Conservation (phyloP, 2,797 vertebrate species). For the Cirrhinus molitorella region DNA sequence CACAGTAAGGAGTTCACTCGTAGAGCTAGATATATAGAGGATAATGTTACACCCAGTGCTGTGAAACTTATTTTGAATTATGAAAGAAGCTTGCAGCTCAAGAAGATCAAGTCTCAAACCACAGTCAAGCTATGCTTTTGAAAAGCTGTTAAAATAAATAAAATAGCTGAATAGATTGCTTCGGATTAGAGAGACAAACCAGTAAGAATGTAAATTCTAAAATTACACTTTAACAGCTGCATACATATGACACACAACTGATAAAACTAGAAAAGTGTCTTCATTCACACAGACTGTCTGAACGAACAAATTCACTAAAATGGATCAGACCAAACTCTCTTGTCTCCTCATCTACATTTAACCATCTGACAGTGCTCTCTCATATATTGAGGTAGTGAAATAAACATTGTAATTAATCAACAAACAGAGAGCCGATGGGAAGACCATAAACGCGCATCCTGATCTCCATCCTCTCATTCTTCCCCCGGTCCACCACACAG, state of each 20-base stretch:
- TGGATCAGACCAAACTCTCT: too few species aligned
- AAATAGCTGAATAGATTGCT: neutral
- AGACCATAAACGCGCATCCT: constrained; percentile 58
- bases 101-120: constrained; percentile 9
- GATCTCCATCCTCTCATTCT: constrained; percentile 75
- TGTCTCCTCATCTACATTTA: neutral
- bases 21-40: neutral
- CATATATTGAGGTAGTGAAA: constrained; percentile 40
- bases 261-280: neutral
- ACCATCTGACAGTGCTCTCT: constrained; percentile 17
- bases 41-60: constrained; percentile 3
- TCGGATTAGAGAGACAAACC: neutral
- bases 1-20: constrained; percentile 15
- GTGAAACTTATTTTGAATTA: neutral
- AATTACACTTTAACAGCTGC: neutral
- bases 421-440: constrained; percentile 18
- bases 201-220: neutral
- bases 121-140: neutral
- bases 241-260: neutral
- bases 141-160: neutral
- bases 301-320: neutral
- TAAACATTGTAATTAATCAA: constrained; percentile 19
- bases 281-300: neutral
- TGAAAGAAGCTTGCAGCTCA: neutral
- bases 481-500: constrained; percentile 65